Evolutionary conservation across 1,140 invertebrate species (phyloP), one percentile per base, ranked within the genome.

Genomic region (Penaeus chinensis): DNA sequence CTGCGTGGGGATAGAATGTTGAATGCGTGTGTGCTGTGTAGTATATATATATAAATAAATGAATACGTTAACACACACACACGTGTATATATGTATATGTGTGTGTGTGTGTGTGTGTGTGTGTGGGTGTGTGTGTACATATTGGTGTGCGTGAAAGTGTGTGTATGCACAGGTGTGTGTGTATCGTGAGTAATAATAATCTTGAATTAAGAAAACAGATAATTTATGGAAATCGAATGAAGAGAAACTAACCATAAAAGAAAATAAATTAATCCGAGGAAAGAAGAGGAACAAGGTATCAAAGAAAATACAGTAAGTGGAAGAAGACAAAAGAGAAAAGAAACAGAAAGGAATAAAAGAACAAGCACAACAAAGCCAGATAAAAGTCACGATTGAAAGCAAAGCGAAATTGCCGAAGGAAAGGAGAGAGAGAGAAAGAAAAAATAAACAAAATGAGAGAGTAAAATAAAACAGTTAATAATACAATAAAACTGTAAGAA

Each of bases 401-500:
- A 69, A 27, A 69, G 66, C 22, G 66, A 69, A 27, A 69, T 22
- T 24, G 11, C 22, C 22, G 13, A 27, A 69, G 66, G 13, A 10
- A 69, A 27, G 27, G 66, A 69, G 66, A 69, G 66, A 69, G 66
- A 69, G 66, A 69, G 66, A 69, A 27, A 69, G 20, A 69, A 27
- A 69, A 32, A 32, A 0, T 13, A 69, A 27, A 69, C 10, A 69
- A 27, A 69, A 11, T 20, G 16, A 69, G 66, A 69, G 66, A 69
- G 66, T 24, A 27, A 69, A 27, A 69, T 13, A 69, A 24, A 66
- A 10, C 19, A 24, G 22, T 69, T 27, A 69, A 24, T 69, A 11
- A 7, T 27, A 24, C 32, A 13, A 11, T 11, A 20, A 24, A 22
- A 27, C 66, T 3, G 0, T 27, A 69, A 0, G 66, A 69, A 32